phyloP scores from a whole-genome alignment of 2,113 vertebrate species.

The Microcebus ravelobensis region DNA sequence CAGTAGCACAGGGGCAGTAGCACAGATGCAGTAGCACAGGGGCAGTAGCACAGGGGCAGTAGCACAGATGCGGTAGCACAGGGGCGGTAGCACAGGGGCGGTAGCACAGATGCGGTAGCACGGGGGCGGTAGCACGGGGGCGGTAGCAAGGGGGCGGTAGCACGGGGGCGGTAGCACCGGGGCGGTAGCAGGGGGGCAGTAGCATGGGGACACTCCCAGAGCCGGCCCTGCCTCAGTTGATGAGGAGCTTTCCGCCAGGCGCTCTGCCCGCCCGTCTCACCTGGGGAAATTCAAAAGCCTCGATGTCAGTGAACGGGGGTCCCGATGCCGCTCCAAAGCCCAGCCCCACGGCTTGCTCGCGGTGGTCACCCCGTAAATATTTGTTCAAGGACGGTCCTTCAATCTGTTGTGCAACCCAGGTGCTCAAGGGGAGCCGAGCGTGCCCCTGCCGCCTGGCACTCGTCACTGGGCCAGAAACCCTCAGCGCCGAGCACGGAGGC shows the following conservation, averaged over 20 bases:
- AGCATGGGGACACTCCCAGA: background rate
- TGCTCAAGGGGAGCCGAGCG: background rate
- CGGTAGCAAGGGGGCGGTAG: too few species aligned
- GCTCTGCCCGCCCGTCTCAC: fast-evolving
- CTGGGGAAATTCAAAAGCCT: fast-evolving
- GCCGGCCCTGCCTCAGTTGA: background rate
- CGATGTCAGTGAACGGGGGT: fast-evolving
- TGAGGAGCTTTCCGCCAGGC: fast-evolving
- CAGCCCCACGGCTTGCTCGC: fast-evolving
- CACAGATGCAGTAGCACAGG: too few species aligned
- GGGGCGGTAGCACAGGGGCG: too few species aligned
- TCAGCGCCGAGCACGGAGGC: background rate
- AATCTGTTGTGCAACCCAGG: background rate
- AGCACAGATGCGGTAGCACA: too few species aligned
- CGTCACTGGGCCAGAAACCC: background rate
- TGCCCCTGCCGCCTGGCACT: background rate
- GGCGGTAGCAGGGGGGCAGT: too few species aligned
- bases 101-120: too few species aligned
- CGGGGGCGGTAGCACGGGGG: too few species aligned
- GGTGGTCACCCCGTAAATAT: fast-evolving
- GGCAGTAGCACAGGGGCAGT: too few species aligned
- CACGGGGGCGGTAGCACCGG: too few species aligned
- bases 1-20: too few species aligned
- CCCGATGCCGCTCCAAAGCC: fast-evolving
- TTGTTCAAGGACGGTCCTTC: background rate